Base-by-base conservation (phyloP, 2,797 vertebrate genomes). In the Urosaurus nigricauda region DNA sequence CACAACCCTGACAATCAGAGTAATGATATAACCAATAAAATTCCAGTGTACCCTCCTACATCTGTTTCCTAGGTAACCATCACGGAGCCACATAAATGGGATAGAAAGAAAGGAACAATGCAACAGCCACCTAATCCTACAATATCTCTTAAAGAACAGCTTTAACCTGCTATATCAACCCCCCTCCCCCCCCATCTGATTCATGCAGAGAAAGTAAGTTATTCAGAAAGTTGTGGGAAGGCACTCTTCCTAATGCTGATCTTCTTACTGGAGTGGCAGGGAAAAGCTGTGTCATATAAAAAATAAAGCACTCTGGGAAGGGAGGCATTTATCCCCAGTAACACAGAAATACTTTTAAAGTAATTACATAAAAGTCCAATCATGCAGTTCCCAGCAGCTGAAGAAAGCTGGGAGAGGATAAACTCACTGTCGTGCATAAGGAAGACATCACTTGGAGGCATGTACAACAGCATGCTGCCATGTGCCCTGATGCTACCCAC, bases 11-110 rank as follows among this genome's bases (percentile, higher is more conserved):
- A 94, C 93, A 92, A 94, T 91, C 95, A 91, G 92, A 82, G 32
- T 35, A 29, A 90, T 87, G 91, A 84, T 86, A 95, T 83, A 95
- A 93, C 95, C 94, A 95, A 96, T 96, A 89, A 94, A 90, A 93
- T 95, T 70, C 93, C 88, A 87, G 92, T 92, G 90, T 94, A 94
- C 89, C 85, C 90, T 95, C 94, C 94, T 95, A 93, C 94, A 89
- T 89, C 93, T 96, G 97, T 97, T 96, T 96, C 97, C 97, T 97
- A 96, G 97, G 97, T 95, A 97, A 97, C 97, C 75, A 84, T 92
- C 94, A 90, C 5, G 0, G 93, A 95, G 92, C 95, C 84, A 63
- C 95, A 96, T 93, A 95, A 93, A 95, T 85, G 87, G 87, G 84
- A 88, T 65, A 87, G 82, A 93, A 88, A 82, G 87, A 90, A 89